phyloP scores from a whole-genome alignment of 2,797 vertebrate species.

The Pseudopleuronectes americanus region DNA sequence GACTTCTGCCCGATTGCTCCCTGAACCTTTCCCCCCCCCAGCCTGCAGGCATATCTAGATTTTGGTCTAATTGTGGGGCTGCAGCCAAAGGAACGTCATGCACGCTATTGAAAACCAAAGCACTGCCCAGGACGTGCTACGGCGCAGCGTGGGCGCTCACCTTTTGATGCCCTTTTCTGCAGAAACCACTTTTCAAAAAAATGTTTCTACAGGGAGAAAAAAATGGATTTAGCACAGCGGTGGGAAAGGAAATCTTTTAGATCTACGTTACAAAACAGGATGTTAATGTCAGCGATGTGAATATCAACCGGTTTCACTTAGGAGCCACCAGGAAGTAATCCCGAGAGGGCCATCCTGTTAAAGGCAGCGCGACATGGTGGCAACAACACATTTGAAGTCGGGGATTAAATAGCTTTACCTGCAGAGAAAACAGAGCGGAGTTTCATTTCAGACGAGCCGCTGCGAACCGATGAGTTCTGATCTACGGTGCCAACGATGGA shows the following conservation, averaged over 20 bases:
- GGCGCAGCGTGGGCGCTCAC: too few relatives aligned
- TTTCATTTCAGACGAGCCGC: constrained; percentile 30
- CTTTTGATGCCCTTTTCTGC: too few relatives aligned
- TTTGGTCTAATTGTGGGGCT: neutral
- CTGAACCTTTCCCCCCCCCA: neutral
- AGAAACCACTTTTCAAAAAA: too few relatives aligned
- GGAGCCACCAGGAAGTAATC: constrained; percentile 36
- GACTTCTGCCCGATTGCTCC: too few relatives aligned
- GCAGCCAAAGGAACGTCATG: neutral
- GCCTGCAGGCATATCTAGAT: neutral
- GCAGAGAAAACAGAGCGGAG: constrained; percentile 18
- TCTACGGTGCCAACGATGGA: constrained; percentile 53
- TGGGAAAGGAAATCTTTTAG: too few relatives aligned
- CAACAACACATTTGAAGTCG: constrained; percentile 32
- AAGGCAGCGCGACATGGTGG: constrained; percentile 31
- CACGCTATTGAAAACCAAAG: neutral
- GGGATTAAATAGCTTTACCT: constrained; percentile 49
- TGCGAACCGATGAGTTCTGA: constrained; percentile 39
- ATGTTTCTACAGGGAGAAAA: too few relatives aligned
- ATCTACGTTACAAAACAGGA: neutral
- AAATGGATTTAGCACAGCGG: too few relatives aligned
- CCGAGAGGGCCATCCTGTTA: constrained; percentile 41
- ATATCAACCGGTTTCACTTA: constrained; percentile 17
- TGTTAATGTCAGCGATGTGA: constrained; percentile 8
- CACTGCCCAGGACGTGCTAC: too few relatives aligned